Evolutionary conservation across 1,140 invertebrate species (phyloP).

Genomic region (Nylanderia fulva): DNA sequence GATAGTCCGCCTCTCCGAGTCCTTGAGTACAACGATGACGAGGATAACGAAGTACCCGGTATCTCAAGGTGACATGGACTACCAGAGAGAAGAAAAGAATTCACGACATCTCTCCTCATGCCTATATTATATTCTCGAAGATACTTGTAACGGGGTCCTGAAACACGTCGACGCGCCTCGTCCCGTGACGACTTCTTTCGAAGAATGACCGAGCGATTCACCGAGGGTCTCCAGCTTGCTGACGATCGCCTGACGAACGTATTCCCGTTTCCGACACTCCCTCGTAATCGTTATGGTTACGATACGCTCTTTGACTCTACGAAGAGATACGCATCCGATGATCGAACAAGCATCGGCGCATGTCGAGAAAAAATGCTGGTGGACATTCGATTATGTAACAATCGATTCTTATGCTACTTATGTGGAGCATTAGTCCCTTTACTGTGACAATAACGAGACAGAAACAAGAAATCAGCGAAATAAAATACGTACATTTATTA

Average conservation of each 20-base stretch:
- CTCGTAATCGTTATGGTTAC: slow-evolving; percentile 51
- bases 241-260: slow-evolving; percentile 46
- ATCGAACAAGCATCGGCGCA: slow-evolving; percentile 25
- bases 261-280: slow-evolving; percentile 62
- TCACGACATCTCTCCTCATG: slow-evolving; percentile 49
- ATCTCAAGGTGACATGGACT: slow-evolving; percentile 22
- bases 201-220: slow-evolving; percentile 70
- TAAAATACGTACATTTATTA: background rate
- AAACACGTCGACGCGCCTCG: slow-evolving; percentile 46
- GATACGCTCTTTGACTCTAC: slow-evolving; percentile 55
- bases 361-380: slow-evolving; percentile 32
- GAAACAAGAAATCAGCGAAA: background rate
- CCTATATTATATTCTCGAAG: slow-evolving; percentile 61
- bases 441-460: background rate
- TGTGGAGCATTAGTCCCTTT: background rate
- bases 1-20: slow-evolving; percentile 34
- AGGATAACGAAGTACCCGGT: slow-evolving; percentile 33
- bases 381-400: slow-evolving; percentile 6
- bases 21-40: slow-evolving; percentile 42
- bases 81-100: slow-evolving; percentile 39
- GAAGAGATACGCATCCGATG: slow-evolving; percentile 26
- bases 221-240: slow-evolving; percentile 20
- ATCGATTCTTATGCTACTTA: background rate
- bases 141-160: slow-evolving; percentile 52
- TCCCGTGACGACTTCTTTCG: slow-evolving; percentile 72